Percentiles rank a stretch among this genome's conserved stretches.
Conservation (phyloP, 2,888 invertebrate genomes). For the Volucella inflata region DNA sequence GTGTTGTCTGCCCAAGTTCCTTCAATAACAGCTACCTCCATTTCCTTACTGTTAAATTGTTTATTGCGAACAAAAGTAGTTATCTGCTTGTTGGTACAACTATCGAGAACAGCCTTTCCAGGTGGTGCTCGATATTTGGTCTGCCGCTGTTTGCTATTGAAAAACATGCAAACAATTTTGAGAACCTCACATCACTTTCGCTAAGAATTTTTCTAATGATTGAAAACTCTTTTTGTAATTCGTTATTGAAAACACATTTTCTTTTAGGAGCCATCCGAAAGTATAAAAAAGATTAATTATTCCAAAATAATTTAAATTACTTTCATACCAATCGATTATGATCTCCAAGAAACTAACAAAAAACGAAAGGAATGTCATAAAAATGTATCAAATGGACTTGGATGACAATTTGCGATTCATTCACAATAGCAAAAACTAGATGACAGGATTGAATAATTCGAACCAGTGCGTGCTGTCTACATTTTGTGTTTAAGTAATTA, state of each 20-base stretch:
- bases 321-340: constrained; percentile 12
- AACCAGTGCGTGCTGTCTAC: too few relatives aligned
- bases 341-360: constrained; percentile 11
- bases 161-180: constrained; percentile 27
- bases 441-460: constrained; percentile 20
- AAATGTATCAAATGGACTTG: constrained; percentile 11
- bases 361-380: constrained; percentile 4
- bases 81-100: constrained; percentile 22
- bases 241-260: constrained; percentile 11
- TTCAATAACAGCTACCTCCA: constrained; percentile 75
- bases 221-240: constrained; percentile 10
- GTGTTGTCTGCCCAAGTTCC: constrained; percentile 67
- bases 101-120: constrained; percentile 25
- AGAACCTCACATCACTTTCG: constrained; percentile 17
- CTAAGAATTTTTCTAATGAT: constrained; percentile 21
- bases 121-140: too few relatives aligned
- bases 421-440: constrained; percentile 20
- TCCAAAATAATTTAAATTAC: constrained; percentile 21
- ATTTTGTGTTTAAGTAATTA: too few relatives aligned
- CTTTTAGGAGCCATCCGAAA: constrained; percentile 32
- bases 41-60: constrained; percentile 68
- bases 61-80: constrained; percentile 28
- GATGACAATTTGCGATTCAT: neutral
- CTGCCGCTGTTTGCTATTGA: constrained; percentile 3
- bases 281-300: constrained; percentile 24